Base-by-base conservation (phyloP, 2,888 invertebrate genomes). In the Unio pictorum region DNA sequence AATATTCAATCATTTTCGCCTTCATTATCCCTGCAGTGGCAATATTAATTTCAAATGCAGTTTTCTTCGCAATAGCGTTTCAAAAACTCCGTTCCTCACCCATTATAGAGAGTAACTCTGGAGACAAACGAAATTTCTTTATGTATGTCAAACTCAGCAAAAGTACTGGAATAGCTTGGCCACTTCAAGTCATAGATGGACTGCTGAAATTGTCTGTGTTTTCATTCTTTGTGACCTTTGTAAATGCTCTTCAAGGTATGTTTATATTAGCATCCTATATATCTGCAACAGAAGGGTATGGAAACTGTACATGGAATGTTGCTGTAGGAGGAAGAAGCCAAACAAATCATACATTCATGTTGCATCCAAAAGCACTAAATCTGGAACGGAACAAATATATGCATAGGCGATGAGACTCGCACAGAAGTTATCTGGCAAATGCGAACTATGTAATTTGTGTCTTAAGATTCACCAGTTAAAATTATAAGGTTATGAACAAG, bases 81-180 rank as follows among this genome's bases (percentile, higher is more conserved):
- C 66, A 66, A 30, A 73, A 73, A 23, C 79, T 83, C 30, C 66
- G 74, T 8, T 68, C 62, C 11, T 68, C 64, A 18, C 73, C 72
- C 11, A 61, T 56, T 7, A 55, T 72, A 26, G 67, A 58, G 30
- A 71, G 59, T 61, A 69, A 63, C 4, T 68, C 70, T 11, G 66
- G 56, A 8, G 78, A 80, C 17, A 73, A 79, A 28, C 57, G 67
- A 15, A 74, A 81, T 30, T 72, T 83, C 11, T 70, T 71, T 8
- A 66, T 83, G 8, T 85, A 83, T 64, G 55, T 80, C 4, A 80
- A 81, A 59, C 71, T 85, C 55, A 8, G 34, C 7, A 71, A 78
- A 6, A 67, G 84, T 23, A 79, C 83, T 7, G 83, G 85, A 2
- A 54, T 82, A n/a, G 76, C 81, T 26, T 85, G 85, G 84, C 60